Percentiles rank a stretch among this genome's conserved stretches.
Conservation (phyloP, 2,797 vertebrate genomes). For the Pampus argenteus region DNA sequence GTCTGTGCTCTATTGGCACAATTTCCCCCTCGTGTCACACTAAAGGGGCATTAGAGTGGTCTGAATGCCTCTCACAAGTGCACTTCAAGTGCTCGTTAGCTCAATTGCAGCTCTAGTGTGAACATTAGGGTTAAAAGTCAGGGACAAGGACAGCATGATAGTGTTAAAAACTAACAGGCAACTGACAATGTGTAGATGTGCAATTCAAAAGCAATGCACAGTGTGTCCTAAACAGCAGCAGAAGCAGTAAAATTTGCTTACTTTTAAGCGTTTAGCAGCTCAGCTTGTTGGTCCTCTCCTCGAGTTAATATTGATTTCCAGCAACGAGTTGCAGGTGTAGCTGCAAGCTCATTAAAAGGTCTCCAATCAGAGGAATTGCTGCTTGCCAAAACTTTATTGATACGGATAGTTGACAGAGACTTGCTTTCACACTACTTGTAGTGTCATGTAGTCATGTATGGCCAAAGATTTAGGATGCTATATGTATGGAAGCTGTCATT, state of each 20-base stretch:
- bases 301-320: background rate
- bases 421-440: too few species aligned
- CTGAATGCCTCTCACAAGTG: slow-evolving; percentile 18
- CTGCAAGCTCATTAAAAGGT: background rate
- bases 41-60: background rate
- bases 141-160: background rate
- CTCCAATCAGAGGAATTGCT: background rate
- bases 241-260: too few species aligned
- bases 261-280: background rate
- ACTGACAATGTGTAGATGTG: too few species aligned
- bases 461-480: background rate
- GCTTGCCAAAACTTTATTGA: background rate
- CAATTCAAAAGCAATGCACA: background rate
- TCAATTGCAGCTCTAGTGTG: background rate
- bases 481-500: background rate
- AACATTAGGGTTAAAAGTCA: background rate
- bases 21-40: slow-evolving; percentile 9
- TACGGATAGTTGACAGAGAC: background rate
- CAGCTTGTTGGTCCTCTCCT: background rate
- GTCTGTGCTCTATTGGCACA: background rate
- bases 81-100: background rate
- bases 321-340: background rate
- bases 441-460: background rate
- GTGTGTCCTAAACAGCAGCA: too few species aligned
- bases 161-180: background rate